phyloP scores from a whole-genome alignment of 1,140 invertebrate genomes.

The Polypedilum pembai region DNA sequence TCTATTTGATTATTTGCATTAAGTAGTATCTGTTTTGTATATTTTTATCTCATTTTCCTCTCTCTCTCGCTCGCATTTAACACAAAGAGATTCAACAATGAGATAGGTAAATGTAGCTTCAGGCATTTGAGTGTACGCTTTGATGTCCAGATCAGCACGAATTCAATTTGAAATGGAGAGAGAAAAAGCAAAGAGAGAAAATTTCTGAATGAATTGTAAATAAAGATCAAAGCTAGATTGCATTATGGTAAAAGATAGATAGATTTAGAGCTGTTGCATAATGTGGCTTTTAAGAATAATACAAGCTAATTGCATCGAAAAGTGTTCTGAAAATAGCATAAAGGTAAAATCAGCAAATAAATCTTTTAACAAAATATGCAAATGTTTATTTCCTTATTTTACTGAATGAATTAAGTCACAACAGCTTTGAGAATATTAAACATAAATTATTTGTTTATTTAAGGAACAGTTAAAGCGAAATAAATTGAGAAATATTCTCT shows the following conservation, averaged over 20 bases:
- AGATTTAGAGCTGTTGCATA: too few relatives aligned
- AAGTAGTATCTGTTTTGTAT: neutral
- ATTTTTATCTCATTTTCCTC: neutral
- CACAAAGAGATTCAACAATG: neutral
- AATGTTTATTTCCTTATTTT: neutral
- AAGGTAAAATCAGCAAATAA: neutral
- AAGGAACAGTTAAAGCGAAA: neutral
- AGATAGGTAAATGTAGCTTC: neutral
- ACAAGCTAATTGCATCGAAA: too few relatives aligned
- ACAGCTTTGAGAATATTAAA: neutral
- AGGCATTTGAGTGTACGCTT: neutral
- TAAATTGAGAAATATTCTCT: neutral
- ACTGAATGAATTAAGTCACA: neutral
- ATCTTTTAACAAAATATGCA: neutral
- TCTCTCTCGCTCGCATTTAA: neutral
- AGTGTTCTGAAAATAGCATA: neutral
- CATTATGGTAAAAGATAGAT: too few relatives aligned
- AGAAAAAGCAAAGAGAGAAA: neutral
- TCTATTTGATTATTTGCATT: conserved; percentile 14
- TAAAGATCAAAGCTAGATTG: too few relatives aligned
- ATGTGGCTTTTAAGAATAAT: too few relatives aligned
- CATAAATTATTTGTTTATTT: conserved; percentile 15
- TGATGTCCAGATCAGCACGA: neutral
- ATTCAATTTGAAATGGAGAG: neutral
- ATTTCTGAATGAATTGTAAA: neutral